A percentile compares a stretch with the other conserved stretches of the same genome.
Conservation (phyloP, 1,140 invertebrate species). For the Rhopalosiphum padi region DNA sequence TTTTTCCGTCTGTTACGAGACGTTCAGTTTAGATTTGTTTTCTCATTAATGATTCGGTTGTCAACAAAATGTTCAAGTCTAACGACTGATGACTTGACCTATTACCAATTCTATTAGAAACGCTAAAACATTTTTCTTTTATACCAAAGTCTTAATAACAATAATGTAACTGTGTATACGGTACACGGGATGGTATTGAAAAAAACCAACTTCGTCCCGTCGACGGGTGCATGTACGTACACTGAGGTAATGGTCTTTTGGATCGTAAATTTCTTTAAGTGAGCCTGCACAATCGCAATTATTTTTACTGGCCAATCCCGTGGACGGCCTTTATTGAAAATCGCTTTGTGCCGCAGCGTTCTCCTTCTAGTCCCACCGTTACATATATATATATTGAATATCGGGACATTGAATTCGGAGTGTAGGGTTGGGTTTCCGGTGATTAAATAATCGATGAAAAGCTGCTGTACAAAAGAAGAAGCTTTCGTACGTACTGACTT, state of each 20-base stretch:
- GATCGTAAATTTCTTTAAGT: background rate
- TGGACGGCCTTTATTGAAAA: background rate
- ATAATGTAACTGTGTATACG: background rate
- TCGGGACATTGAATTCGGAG: background rate
- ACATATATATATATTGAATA: background rate
- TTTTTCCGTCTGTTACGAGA: background rate
- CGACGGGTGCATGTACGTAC: background rate
- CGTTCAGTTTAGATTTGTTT: background rate
- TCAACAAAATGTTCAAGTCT: background rate
- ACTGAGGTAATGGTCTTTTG: background rate
- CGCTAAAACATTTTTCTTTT: constrained; percentile 7
- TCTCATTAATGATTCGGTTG: background rate
- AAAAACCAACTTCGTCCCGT: background rate
- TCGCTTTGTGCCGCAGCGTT: background rate
- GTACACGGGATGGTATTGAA: background rate
- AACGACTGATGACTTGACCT: background rate
- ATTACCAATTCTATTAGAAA: background rate
- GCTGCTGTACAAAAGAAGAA: background rate
- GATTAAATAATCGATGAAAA: constrained; percentile 13
- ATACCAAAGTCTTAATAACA: background rate
- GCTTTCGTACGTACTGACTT: background rate
- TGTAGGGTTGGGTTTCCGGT: background rate
- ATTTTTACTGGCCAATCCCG: background rate
- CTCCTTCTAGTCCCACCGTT: background rate
- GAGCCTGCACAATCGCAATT: background rate